phyloP scores from a whole-genome alignment of 2,797 vertebrate genomes.

The Mus caroli region DNA sequence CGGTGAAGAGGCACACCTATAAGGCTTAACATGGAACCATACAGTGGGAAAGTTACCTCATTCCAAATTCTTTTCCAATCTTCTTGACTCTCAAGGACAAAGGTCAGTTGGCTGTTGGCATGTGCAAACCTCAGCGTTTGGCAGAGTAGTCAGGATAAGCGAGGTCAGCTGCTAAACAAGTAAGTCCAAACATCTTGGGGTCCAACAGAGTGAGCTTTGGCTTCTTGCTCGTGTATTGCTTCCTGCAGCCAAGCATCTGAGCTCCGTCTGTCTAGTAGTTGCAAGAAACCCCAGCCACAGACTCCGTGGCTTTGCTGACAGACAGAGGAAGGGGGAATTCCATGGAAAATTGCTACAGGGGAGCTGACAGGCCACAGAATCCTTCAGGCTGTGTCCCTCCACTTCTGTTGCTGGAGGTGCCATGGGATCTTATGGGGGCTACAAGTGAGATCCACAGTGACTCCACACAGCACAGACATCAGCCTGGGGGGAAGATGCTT shows the following conservation, averaged over 20 bases:
- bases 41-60: neutral
- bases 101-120: neutral
- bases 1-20: neutral
- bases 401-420: neutral
- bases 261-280: neutral
- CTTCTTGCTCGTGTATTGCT: neutral
- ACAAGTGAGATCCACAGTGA: neutral
- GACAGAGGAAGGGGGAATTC: neutral
- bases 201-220: neutral
- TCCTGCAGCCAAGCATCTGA: neutral
- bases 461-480: neutral
- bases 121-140: neutral
- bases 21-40: neutral
- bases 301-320: no score
- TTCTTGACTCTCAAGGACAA: neutral
- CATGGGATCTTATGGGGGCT: accelerated
- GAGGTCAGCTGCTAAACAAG: neutral
- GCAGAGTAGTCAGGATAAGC: neutral
- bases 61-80: neutral
- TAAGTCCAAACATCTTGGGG: neutral
- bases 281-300: neutral
- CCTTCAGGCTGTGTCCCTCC: neutral
- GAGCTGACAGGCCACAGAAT: neutral
- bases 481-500: no score
- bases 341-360: neutral